A percentile compares a stretch with the other conserved stretches of the same genome.
These are phyloP conservation scores for Drosophila limbata DNA, from an alignment of 2,888 invertebrate species.

Conservation along the genomic window DNA sequence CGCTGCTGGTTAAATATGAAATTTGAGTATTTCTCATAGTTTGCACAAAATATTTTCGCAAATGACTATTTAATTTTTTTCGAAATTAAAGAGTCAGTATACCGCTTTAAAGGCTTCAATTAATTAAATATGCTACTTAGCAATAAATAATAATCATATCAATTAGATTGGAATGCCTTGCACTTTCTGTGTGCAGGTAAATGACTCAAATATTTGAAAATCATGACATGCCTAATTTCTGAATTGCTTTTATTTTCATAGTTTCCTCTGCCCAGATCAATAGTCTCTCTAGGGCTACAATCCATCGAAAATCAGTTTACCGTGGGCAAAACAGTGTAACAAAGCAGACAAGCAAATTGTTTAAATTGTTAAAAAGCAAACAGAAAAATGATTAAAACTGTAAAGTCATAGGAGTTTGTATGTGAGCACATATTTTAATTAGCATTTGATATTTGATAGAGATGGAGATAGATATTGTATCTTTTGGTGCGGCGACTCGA, in stretches of 20 bases:
- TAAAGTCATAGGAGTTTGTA: constrained; percentile 40
- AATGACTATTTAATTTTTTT: constrained; percentile 9
- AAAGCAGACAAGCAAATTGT: constrained; percentile 37
- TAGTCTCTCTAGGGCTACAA: constrained; percentile 26
- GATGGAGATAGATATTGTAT: constrained; percentile 15
- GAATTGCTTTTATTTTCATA: constrained; percentile 15
- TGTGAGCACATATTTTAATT: constrained; percentile 23
- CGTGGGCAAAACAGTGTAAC: constrained; percentile 25
- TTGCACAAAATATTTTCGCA: constrained; percentile 17
- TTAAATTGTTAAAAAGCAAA: constrained; percentile 15
- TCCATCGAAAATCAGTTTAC: constrained; percentile 25
- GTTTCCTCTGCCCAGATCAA: constrained; percentile 14
- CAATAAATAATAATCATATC: constrained; percentile 26
- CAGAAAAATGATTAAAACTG: constrained; percentile 25
- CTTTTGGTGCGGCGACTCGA: constrained; percentile 26
- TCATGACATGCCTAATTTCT: constrained; percentile 48
- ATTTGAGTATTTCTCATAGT: constrained; percentile 27
- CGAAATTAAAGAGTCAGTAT: constrained; percentile 8
- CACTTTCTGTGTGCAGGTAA: constrained; percentile 7
- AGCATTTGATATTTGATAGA: constrained; percentile 27
- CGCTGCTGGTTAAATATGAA: constrained; percentile 19
- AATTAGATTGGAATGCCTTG: constrained; percentile 28
- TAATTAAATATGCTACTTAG: constrained; percentile 40
- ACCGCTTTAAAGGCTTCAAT: constrained; percentile 15
- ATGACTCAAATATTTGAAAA: constrained; percentile 37